Evolutionary conservation across 2,797 vertebrate genomes (phyloP), one percentile per base, ranked within the genome.

Genomic region (Anas flavirostris): DNA sequence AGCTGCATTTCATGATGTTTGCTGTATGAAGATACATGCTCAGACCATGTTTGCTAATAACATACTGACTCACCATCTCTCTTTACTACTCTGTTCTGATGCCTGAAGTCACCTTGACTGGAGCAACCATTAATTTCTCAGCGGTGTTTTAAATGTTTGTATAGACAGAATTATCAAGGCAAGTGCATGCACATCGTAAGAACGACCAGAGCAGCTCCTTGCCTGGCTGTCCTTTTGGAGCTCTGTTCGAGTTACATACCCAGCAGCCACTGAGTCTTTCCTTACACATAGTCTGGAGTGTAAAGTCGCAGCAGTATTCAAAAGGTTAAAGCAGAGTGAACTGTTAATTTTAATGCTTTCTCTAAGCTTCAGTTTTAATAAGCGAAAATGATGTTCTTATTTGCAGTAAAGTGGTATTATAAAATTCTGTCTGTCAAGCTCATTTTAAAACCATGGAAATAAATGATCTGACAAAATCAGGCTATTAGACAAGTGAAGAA

Each of bases 381-480:
- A 98, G 98, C 97, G 97, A 98, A 98, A 98, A 98, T 98, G 97
- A 98, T 98, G 97, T 98, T 98, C 97, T 98, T 98, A 98, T 98
- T 98, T 98, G 97, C 98, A 98, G 98, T 98, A 98, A 98, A 98
- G 98, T 98, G 97, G 97, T 98, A 97, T 98, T 98, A 98, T 98
- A 98, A 98, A 98, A 98, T 98, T 98, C 98, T 98, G 98, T 98
- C 98, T 98, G 98, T 98, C 98, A 98, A 98, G 97, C 98, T 98
- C 97, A 96, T 98, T 98, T 98, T 98, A 98, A 98, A 98, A 97
- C 97, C 98, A 97, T 98, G 97, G 97, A 98, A 98, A 98, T 98
- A 98, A 98, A 98, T 98, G 98, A 98, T 98, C 98, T 98, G 98
- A 98, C 98, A 98, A 98, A 98, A 98, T 97, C 98, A 97, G 97